phyloP scores from a whole-genome alignment of 2,888 invertebrate species.

The Drosophila multiciliata region DNA sequence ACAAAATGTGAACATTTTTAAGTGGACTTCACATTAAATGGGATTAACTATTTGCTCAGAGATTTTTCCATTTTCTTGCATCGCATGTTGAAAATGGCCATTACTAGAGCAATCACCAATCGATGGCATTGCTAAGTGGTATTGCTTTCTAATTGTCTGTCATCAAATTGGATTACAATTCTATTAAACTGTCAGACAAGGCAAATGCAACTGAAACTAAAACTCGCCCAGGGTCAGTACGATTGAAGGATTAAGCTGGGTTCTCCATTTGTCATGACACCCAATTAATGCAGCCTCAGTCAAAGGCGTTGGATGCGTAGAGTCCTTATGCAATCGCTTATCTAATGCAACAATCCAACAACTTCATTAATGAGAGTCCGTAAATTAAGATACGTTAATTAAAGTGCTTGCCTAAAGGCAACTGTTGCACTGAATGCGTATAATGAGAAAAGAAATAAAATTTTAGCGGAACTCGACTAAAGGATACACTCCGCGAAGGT shows the following conservation, averaged over 20 bases:
- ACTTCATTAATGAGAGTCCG: slow-evolving; percentile 52
- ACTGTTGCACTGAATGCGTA: neutral
- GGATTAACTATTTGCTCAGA: neutral
- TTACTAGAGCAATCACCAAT: slow-evolving; percentile 14
- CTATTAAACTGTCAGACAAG: slow-evolving; percentile 50
- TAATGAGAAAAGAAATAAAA: neutral
- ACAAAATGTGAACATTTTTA: neutral
- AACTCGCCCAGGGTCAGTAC: slow-evolving; percentile 32
- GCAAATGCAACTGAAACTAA: slow-evolving; percentile 45
- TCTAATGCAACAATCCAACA: slow-evolving; percentile 40
- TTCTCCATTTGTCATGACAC: slow-evolving; percentile 54
- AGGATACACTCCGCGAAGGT: neutral
- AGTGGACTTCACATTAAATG: neutral
- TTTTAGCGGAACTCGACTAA: neutral
- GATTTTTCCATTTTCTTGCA: neutral
- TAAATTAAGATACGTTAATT: slow-evolving; percentile 43
- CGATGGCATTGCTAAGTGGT: slow-evolving; percentile 19
- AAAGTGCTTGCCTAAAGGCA: slow-evolving; percentile 6
- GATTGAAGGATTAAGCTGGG: slow-evolving; percentile 57
- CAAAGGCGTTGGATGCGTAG: neutral
- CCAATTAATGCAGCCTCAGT: slow-evolving; percentile 54
- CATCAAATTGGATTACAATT: slow-evolving; percentile 64
- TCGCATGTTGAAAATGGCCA: neutral
- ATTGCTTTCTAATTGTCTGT: slow-evolving; percentile 55
- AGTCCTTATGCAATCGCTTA: neutral